A percentile compares a stretch with the other conserved stretches of the same genome.
phyloP scores from a whole-genome alignment of 2,797 vertebrate species.

The Cygnus olor region DNA sequence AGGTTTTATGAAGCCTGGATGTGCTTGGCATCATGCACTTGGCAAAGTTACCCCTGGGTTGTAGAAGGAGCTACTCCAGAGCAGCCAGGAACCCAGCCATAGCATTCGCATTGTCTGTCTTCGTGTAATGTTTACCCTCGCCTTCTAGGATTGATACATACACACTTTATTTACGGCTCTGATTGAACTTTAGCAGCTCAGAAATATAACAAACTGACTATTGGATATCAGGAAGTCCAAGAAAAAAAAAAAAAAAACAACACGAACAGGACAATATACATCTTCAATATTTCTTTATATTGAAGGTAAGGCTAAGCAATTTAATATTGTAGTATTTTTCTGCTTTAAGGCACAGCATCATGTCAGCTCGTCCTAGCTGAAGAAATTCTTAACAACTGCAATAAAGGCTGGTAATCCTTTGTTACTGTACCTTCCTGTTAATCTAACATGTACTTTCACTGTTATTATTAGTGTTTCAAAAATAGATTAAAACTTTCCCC shows the following conservation, averaged over 20 bases:
- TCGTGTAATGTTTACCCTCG: neutral
- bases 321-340: neutral
- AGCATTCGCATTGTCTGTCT: neutral
- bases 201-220: neutral
- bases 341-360: neutral
- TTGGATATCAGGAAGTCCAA: neutral
- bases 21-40: neutral
- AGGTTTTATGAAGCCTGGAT: neutral
- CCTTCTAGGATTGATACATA: neutral
- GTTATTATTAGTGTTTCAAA: neutral
- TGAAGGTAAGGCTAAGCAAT: neutral
- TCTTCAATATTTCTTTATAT: neutral
- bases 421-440: neutral
- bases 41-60: neutral
- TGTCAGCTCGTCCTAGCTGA: neutral
- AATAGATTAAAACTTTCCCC: neutral
- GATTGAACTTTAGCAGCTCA: neutral
- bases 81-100: neutral
- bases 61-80: neutral
- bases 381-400: neutral
- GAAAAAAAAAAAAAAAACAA: neutral
- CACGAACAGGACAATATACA: accelerated
- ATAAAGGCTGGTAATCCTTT: neutral
- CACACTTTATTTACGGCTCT: accelerated
- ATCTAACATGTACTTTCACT: neutral